Percentiles rank a stretch among this genome's conserved stretches.
Evolutionary conservation across 1,140 invertebrate genomes (phyloP).

Genomic region (Pachypsylla venusta): DNA sequence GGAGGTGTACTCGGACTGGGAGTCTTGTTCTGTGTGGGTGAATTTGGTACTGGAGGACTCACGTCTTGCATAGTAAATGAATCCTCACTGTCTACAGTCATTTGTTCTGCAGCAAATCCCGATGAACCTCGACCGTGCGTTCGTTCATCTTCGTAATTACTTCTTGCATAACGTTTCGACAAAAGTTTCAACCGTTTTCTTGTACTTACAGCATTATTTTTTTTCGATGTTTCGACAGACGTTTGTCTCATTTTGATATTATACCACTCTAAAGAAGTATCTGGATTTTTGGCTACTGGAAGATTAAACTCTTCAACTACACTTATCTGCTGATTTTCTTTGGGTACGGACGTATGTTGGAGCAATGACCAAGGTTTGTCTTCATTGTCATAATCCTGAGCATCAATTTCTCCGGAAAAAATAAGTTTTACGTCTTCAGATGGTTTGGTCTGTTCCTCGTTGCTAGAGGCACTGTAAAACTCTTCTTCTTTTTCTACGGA

Average conservation of each 20-base stretch:
- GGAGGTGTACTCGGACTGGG: background rate
- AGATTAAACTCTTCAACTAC: slow-evolving; percentile 14
- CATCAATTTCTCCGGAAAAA: slow-evolving; percentile 19
- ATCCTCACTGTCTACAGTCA: slow-evolving; percentile 27
- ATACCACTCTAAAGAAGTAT: slow-evolving; percentile 20
- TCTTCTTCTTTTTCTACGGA: slow-evolving; percentile 21
- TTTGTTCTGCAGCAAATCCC: slow-evolving; percentile 26
- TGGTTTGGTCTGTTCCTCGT: slow-evolving; percentile 15
- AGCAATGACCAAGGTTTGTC: slow-evolving; percentile 15
- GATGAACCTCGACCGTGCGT: slow-evolving; percentile 23
- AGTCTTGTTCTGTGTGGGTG: slow-evolving; percentile 14
- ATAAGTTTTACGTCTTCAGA: slow-evolving; percentile 20
- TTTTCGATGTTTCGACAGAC: slow-evolving; percentile 11
- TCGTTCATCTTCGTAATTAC: slow-evolving; percentile 24
- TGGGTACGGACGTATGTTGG: slow-evolving; percentile 17
- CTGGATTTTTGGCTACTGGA: slow-evolving; percentile 14
- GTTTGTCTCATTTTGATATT: slow-evolving; percentile 22
- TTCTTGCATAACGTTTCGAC: slow-evolving; percentile 25
- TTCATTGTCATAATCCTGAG: slow-evolving; percentile 19
- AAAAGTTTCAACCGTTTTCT: slow-evolving; percentile 22
- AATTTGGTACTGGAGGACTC: slow-evolving; percentile 22
- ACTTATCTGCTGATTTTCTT: background rate
- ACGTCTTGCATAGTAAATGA: slow-evolving; percentile 18
- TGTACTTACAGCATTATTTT: slow-evolving; percentile 16
- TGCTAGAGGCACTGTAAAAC: slow-evolving; percentile 22